Percentiles rank a stretch among this genome's conserved stretches.
Conservation (phyloP, 2,797 vertebrate genomes). For the Sebastes alutus region DNA sequence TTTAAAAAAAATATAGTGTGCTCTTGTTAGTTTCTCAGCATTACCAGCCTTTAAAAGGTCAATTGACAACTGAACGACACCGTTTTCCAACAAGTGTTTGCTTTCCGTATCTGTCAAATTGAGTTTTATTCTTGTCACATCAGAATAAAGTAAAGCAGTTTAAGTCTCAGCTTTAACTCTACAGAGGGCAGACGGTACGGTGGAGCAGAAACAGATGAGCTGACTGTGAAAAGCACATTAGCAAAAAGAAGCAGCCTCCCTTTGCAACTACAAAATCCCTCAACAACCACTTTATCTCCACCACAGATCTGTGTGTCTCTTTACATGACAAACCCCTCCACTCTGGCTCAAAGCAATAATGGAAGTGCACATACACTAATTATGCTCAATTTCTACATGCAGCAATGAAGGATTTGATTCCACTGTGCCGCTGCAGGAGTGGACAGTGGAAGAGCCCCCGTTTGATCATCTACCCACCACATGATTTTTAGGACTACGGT, state of each 20-base stretch:
- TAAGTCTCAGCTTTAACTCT: neutral
- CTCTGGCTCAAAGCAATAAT: conserved; percentile 24
- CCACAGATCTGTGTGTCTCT: conserved; percentile 11
- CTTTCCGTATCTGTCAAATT: neutral
- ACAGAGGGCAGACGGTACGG: neutral
- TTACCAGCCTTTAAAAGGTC: neutral
- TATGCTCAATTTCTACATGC: conserved; percentile 30
- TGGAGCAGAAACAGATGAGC: conserved; percentile 14
- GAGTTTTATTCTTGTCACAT: neutral
- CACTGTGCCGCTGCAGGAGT: neutral
- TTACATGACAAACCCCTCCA: conserved; percentile 10
- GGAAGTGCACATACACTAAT: conserved; percentile 35
- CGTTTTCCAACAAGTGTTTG: neutral
- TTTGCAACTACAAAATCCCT: neutral
- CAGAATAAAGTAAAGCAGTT: neutral
- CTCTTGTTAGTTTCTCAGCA: too few relatives aligned
- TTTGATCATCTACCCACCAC: conserved; percentile 10
- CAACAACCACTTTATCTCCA: conserved; percentile 1
- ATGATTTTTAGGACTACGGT: conserved; percentile 5
- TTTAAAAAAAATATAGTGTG: too few relatives aligned
- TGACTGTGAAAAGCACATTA: conserved; percentile 25
- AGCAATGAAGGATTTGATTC: conserved; percentile 30
- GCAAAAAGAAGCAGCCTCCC: conserved; percentile 22
- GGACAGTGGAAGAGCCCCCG: neutral
- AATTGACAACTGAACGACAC: neutral